Evolutionary conservation across 2,113 vertebrate genomes (phyloP), one percentile per base, ranked within the genome.

Genomic region (Varanus komodoensis): DNA sequence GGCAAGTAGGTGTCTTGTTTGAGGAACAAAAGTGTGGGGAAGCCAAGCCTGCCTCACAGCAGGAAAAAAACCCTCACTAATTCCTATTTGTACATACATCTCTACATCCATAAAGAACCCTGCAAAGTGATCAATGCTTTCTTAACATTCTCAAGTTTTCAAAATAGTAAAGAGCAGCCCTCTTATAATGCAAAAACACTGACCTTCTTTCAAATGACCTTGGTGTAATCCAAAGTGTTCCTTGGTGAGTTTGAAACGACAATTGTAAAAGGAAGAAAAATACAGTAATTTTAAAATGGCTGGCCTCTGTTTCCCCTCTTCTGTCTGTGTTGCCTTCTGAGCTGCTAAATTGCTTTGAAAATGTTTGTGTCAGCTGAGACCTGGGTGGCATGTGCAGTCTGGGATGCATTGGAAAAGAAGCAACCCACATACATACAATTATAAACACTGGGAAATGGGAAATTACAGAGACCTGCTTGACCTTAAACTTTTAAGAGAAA

Each of bases 371-470:
- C 89, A 6, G 12, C 25, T 0, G 0, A 2, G 44, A 73, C 77
- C 81, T 84, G 27, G 0, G 1, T 38, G 77, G 50, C 0, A 11
- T 0, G 0, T 1, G 29, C 34, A 5, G 0, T 3, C 0, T 0
- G 88, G 71, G 50, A 2, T 0, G 9, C 0, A 0, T 0, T 7
- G 2, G 83, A 68, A 75, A 77, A 90, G 29, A 17, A 23, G 15
- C 2, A 29, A 19, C 29, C 17, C 69, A 0, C 82, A 44, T 81
- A 74, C 0, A 86, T 83, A 64, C 69, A 91, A 71, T 78, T 11
- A 27, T 67, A 90, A 94, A 91, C 8, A 87, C 50, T 0, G 0
- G 69, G 0, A 85, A 90, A 87, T 27, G 50, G 32, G 57, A 89
- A 90, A 92, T 92, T 74, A 8, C 0, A 4, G 68, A 21, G 2